phyloP scores from a whole-genome alignment of 2,113 vertebrate genomes.

The Rutilus rutilus region DNA sequence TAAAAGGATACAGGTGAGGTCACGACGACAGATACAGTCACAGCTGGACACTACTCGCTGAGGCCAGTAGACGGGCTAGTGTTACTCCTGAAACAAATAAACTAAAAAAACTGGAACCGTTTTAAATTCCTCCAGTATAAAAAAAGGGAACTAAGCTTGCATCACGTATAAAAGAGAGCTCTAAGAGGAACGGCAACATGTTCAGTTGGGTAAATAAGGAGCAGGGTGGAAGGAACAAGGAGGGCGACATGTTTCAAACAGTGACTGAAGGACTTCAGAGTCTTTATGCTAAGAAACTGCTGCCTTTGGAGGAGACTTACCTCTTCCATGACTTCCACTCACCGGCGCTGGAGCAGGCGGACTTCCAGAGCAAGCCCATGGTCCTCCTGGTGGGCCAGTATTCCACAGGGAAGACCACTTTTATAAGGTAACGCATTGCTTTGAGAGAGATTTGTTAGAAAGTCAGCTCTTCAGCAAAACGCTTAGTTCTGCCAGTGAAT shows the following conservation, averaged over 20 bases:
- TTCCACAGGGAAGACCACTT: slow-evolving; percentile 82
- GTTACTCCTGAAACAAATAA: background rate
- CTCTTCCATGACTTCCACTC: slow-evolving; percentile 83
- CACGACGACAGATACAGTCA: background rate
- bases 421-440: slow-evolving; percentile 73
- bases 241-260: slow-evolving; percentile 79
- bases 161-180: background rate
- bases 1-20: slow-evolving; percentile 47
- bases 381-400: slow-evolving; percentile 82
- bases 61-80: background rate
- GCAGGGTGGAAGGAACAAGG: slow-evolving; percentile 74
- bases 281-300: slow-evolving; percentile 77
- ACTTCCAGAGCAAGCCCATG: slow-evolving; percentile 83
- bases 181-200: slow-evolving; percentile 63
- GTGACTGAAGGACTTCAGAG: slow-evolving; percentile 78
- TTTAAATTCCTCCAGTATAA: background rate
- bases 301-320: slow-evolving; percentile 79
- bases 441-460: background rate
- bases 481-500: background rate
- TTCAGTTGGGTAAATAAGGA: slow-evolving; percentile 80
- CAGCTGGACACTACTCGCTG: background rate
- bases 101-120: background rate
- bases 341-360: slow-evolving; percentile 78
- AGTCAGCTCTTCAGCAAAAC: background rate
- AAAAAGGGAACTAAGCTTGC: slow-evolving; percentile 46